phyloP scores from a whole-genome alignment of 2,888 invertebrate genomes.

The Eupithecia inturbata region DNA sequence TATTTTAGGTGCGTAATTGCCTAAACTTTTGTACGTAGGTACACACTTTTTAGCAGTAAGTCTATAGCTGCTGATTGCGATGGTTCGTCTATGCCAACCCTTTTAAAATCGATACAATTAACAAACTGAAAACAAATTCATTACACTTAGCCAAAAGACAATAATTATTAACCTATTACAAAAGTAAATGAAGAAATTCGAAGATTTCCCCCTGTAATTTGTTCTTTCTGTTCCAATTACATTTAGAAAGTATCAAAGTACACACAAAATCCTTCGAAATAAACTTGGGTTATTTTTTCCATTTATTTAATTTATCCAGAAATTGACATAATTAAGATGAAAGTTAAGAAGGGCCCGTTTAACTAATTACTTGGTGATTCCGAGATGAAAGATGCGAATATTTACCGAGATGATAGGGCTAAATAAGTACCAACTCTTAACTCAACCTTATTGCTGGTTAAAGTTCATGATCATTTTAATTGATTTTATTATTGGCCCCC shows the following conservation, averaged over 20 bases:
- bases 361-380: slow-evolving; percentile 54
- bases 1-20: no score
- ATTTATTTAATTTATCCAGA: slow-evolving; percentile 50
- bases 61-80: neutral
- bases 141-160: slow-evolving; percentile 58
- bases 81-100: neutral
- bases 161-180: slow-evolving; percentile 67
- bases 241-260: slow-evolving; percentile 56
- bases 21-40: no score
- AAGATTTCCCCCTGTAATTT: slow-evolving; percentile 61
- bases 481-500: neutral
- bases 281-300: slow-evolving; percentile 55
- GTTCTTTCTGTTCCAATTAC: slow-evolving; percentile 64
- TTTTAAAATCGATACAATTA: slow-evolving; percentile 36
- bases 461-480: neutral
- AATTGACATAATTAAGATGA: slow-evolving; percentile 55
- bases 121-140: slow-evolving; percentile 50
- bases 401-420: neutral
- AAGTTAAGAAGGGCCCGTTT: slow-evolving; percentile 56
- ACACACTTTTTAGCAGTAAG: neutral
- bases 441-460: neutral
- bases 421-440: slow-evolving; percentile 10
- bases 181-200: slow-evolving; percentile 66
- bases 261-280: slow-evolving; percentile 54
- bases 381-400: slow-evolving; percentile 13